phyloP scores from a whole-genome alignment of 1,140 invertebrate genomes.

The Anastrepha ludens region DNA sequence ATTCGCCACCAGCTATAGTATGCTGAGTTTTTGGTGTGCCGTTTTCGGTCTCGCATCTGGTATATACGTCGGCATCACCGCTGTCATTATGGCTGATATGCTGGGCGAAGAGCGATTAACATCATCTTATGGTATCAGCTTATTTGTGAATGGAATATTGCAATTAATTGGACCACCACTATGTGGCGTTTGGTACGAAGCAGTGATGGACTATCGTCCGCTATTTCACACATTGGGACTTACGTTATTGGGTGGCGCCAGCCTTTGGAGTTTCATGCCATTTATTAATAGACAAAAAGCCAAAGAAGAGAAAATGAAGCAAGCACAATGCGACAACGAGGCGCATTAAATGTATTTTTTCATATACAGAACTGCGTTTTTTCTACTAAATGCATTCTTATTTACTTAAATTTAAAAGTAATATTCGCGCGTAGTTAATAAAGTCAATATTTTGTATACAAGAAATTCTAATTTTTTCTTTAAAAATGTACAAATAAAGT shows the following conservation, averaged over 20 bases:
- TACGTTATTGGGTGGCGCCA: slow-evolving; percentile 82
- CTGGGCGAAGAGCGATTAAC: slow-evolving; percentile 87
- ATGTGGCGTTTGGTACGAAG: slow-evolving; percentile 82
- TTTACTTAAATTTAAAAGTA: slow-evolving; percentile 47
- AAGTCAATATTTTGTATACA: slow-evolving; percentile 51
- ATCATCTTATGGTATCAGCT: slow-evolving; percentile 88
- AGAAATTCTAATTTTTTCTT: slow-evolving; percentile 9
- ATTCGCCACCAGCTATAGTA: slow-evolving; percentile 77
- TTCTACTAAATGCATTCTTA: slow-evolving; percentile 52
- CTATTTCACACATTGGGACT: slow-evolving; percentile 84
- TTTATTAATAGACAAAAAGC: slow-evolving; percentile 76
- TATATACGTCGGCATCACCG: slow-evolving; percentile 89
- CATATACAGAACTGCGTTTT: slow-evolving; percentile 37
- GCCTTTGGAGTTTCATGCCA: slow-evolving; percentile 84
- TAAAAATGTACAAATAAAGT: no score
- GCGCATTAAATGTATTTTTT: slow-evolving; percentile 42
- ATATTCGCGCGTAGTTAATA: slow-evolving; percentile 50
- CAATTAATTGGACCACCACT: slow-evolving; percentile 87
- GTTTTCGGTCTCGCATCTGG: slow-evolving; percentile 88
- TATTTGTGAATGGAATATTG: slow-evolving; percentile 88
- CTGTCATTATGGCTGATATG: slow-evolving; percentile 90
- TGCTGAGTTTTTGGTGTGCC: slow-evolving; percentile 81
- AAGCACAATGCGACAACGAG: slow-evolving; percentile 49
- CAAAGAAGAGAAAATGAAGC: slow-evolving; percentile 58
- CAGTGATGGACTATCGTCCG: slow-evolving; percentile 80